Percentiles rank a stretch among this genome's conserved stretches.
These are phyloP conservation scores for Cryptus armator DNA, from an alignment of 2,888 invertebrate genomes.

Conservation along the genomic window DNA sequence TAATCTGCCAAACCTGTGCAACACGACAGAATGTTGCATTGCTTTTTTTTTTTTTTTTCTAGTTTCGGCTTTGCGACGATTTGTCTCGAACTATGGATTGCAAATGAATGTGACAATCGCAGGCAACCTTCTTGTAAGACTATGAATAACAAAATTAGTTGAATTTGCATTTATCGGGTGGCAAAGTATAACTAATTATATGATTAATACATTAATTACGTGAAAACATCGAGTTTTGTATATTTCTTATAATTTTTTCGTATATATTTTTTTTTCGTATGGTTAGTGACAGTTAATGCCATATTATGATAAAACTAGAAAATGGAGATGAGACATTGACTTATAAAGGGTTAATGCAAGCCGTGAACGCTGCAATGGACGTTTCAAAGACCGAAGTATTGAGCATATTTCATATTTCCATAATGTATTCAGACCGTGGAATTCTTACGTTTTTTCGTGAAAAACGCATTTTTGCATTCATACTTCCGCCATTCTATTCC, in stretches of 20 bases:
- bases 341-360: no score
- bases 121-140: no score
- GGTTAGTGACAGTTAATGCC: no score
- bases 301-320: no score
- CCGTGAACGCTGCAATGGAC: neutral
- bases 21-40: neutral
- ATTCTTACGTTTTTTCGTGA: neutral
- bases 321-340: no score
- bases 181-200: no score
- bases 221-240: no score
- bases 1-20: neutral
- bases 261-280: no score
- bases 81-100: neutral
- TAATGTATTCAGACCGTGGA: conserved; percentile 13
- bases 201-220: no score
- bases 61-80: neutral
- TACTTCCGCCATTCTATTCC: neutral
- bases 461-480: conserved; percentile 11
- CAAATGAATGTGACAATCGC: neutral
- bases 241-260: no score
- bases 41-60: neutral
- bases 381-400: neutral
- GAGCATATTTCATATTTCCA: neutral
- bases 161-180: no score
- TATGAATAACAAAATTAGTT: no score